Evolutionary conservation across 2,888 invertebrate species (phyloP), one percentile per base, ranked within the genome.

Genomic region (Palloptera scutellata): DNA sequence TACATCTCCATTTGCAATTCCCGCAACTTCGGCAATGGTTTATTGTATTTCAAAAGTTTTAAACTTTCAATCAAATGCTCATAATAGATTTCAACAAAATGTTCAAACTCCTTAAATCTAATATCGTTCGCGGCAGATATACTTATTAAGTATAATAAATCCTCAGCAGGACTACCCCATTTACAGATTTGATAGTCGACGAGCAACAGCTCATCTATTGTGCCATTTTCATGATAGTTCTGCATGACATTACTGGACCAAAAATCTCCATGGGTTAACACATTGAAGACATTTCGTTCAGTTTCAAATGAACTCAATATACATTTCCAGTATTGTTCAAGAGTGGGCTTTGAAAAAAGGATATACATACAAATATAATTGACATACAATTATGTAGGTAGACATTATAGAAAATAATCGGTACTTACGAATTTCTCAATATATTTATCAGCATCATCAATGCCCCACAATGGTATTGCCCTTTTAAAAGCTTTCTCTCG

Each of bases 191-290:
- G 79, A 62, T 1, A 74, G 76, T 81, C 81, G 81, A 1, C 64
- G 66, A 2, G 61, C 66, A 74, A 81, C 79, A 1, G 78, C 74
- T 17, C 75, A 30, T 74, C 68, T 0, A 83, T 65, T 3, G 70
- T 57, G 1, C 78, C 79, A 57, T 73, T 19, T 0, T 75, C 65
- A 3, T 73, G 58, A 66, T 80, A 78, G 40, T 72, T 77, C 59
- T 75, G 78, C 82, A 83, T 83, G 1, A 83, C 68, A 45, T 83
- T 83, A 59, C 82, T 81, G 0, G 77, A 75, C 83, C 83, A 83
- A 53, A 80, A 80, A 66, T 83, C 83, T 0, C 82, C 81, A 60
- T 83, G 83, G 48, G 71, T 81, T 0, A 83, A 66, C 0, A 81
- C 81, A 66, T 78, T 76, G 13, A 83, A 81, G 0, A 72, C 74